These are phyloP conservation scores for Heteromurus nitidus DNA, from an alignment of 2,888 invertebrate species.

Conservation along the genomic window DNA sequence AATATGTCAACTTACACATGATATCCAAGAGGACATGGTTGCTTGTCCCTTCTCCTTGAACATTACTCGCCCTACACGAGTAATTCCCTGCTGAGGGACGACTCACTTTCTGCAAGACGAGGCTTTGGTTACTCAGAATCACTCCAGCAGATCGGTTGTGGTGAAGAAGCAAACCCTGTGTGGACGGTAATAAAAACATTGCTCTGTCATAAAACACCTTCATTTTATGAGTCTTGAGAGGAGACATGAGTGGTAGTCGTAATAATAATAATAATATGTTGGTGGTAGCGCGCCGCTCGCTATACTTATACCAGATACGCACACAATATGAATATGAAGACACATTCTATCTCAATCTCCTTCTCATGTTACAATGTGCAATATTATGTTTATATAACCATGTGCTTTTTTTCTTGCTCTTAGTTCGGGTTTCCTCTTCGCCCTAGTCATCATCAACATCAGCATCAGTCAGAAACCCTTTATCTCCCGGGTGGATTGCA, in stretches of 20 bases:
- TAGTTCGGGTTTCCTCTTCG: conserved; percentile 17
- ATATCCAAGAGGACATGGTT: conserved; percentile 89
- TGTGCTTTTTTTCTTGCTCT: conserved; percentile 15
- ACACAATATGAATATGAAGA: no score
- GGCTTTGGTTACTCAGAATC: conserved; percentile 92
- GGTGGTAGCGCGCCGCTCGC: no score
- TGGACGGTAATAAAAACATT: conserved; percentile 53
- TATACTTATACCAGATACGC: no score
- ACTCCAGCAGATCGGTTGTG: conserved; percentile 92
- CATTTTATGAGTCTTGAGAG: conserved; percentile 42
- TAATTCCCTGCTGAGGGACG: conserved; percentile 90
- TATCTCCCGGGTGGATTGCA: conserved; percentile 63
- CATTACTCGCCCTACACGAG: conserved; percentile 91
- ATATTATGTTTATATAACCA: conserved; percentile 4
- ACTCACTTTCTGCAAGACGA: conserved; percentile 92
- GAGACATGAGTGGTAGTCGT: no score
- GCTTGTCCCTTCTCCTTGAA: conserved; percentile 90
- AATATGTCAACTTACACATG: conserved; percentile 89
- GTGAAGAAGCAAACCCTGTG: conserved; percentile 85
- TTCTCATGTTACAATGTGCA: no score
- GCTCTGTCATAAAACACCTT: conserved; percentile 58
- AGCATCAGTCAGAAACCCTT: conserved; percentile 47
- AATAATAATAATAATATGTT: no score
- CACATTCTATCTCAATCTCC: no score
- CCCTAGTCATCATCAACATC: conserved; percentile 37